Evolutionary conservation across 37 sponge, comb jelly and placozoan species (phyloP).

Genomic region (Mnemiopsis leidyi): DNA sequence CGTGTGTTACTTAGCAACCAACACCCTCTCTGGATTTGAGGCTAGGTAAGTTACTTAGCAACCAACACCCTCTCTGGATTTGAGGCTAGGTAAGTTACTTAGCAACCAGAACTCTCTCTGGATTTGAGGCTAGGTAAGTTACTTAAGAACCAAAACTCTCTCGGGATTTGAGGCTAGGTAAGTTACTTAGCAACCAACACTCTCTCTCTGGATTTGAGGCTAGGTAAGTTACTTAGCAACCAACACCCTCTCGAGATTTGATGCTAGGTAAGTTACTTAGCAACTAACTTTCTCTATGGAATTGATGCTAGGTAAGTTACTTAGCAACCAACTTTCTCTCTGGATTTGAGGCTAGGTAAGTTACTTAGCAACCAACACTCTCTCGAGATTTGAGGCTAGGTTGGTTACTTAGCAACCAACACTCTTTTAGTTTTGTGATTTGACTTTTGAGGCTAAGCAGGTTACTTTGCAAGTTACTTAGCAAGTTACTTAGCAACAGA

Average conservation of each 20-base stretch:
- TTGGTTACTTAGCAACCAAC: background rate
- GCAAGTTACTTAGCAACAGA: background rate
- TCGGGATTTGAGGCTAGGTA: background rate
- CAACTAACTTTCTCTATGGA: background rate
- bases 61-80: background rate
- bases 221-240: background rate
- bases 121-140: background rate
- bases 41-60: constrained; percentile 6
- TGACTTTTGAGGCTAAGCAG: background rate
- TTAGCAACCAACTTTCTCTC: background rate
- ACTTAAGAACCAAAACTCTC: background rate
- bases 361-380: constrained; percentile 4
- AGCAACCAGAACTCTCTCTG: background rate
- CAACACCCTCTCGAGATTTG: background rate
- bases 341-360: constrained; percentile 17
- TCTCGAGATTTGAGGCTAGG: background rate
- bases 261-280: background rate
- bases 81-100: background rate
- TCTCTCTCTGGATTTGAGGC: background rate
- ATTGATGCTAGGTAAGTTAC: background rate
- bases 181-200: background rate
- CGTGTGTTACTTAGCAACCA: background rate
- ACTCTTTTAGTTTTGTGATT: too few species aligned
- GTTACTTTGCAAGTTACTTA: too few species aligned
- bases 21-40: background rate